Evolutionary conservation across 1,140 invertebrate genomes (phyloP), one percentile per base, ranked within the genome.

Genomic region (Aphis gossypii): DNA sequence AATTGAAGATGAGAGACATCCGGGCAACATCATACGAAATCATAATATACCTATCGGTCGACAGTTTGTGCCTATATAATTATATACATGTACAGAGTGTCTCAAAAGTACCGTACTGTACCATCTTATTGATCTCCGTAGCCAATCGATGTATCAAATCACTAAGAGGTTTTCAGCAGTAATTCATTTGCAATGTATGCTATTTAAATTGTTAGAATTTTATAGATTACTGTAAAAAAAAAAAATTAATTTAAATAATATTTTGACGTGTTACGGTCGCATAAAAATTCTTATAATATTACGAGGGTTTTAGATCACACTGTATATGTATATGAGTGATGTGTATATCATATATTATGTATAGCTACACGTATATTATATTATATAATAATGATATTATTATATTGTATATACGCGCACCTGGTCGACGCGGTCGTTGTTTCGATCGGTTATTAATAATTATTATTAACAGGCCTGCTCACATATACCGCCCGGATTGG

Each of bases 391-490:
- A 38, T 38, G 18, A n/a, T 35, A 35, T 35, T 35, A n/a, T 76
- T n/a, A 83, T 38, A 38, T 21, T 1, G 35, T 21, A 35, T 83
- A 84, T 84, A 44, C 83, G 83, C 8, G 83, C 83, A 84, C 83
- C 82, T 84, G 83, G 83, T 84, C 83, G 83, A 84, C 83, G 41
- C 83, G 83, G 23, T 44, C 83, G 60, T 76, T 76, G 60, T 76
- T 76, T 76, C 60, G 35, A 84, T 41, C 21, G 83, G 83, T 84
- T 84, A 84, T 84, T 84, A 84, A 84, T 84, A 84, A 84, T 84
- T 41, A 84, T 84, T 84, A 84, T 84, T 41, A 41, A 25, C 38
- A 25, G 23, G 83, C 83, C 23, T 84, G 38, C 83, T 25, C 38
- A 25, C 38, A 41, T 84, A 87, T 46, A 48, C 44, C 44, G 86